Evolutionary conservation across 2,113 vertebrate species (phyloP), one percentile per base, ranked within the genome.

Genomic region (Rhynchopsitta pachyrhyncha): DNA sequence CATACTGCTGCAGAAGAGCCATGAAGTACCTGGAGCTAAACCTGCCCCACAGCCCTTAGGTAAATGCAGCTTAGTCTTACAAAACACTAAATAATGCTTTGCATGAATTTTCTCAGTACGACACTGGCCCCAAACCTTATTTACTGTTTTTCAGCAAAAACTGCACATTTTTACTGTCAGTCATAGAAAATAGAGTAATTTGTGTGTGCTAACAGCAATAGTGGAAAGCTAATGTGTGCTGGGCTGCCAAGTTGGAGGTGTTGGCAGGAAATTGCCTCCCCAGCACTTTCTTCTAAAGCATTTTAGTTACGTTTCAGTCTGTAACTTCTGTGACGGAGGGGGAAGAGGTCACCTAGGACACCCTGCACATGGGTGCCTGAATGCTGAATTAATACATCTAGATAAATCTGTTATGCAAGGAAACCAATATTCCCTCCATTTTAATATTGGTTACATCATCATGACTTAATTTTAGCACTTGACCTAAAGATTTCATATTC

Each of bases 401-500:
- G 52, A 37, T 39, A 82, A 84, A 55, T 64, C 19, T 52, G 29
- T 71, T 87, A 57, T 10, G 22, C 39, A 60, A 87, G 78, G 37
- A 92, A 91, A 52, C 50, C 41, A 47, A 57, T 20, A 41, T 6
- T 47, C 7, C 22, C 49, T 87, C 52, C 52, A 23, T 55, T 87
- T 92, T 37, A 73, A 27, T n/a, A 41, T 28, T 88, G 16, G 75
- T 92, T 66, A 73, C 13, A 1, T 71, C 15, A 1, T 75, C 81
- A 91, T 29, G 24, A 41, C 62, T 93, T 84, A 91, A 92, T 95
- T 92, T 95, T 93, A 95, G 81, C 37, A 76, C 13, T 87, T 94
- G 62, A 70, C 41, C 44, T 92, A n/a, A 93, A 90, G 88, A 62
- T 23, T 95, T 91, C 17, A 6, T 55, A 47, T 66, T 35, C 76